Percentiles rank a stretch among this genome's conserved stretches.
phyloP scores from a whole-genome alignment of 2,797 vertebrate species.

The Poecilia picta region DNA sequence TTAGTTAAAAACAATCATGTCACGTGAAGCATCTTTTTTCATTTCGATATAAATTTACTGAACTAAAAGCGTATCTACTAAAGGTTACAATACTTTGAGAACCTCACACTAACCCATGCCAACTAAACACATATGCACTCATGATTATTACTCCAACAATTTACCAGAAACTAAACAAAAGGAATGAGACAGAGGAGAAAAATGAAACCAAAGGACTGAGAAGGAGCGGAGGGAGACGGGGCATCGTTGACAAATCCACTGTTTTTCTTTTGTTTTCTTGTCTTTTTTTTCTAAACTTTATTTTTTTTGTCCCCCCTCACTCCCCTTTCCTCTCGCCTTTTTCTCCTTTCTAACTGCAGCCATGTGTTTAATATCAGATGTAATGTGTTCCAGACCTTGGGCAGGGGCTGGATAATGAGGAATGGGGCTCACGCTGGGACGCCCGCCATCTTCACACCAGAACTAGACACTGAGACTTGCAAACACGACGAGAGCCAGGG shows the following conservation, averaged over 20 bases:
- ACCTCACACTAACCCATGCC: constrained; percentile 14
- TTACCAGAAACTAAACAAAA: constrained; percentile 27
- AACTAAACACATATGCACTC: constrained; percentile 21
- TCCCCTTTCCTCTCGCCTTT: constrained; percentile 66
- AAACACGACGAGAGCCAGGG: constrained; percentile 33
- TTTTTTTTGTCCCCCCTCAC: constrained; percentile 19
- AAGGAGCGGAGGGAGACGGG: constrained; percentile 41
- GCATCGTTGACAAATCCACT: constrained; percentile 72
- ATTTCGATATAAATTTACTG: background rate
- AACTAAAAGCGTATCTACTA: background rate
- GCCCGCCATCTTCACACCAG: constrained; percentile 67
- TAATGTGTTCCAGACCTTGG: constrained; percentile 84
- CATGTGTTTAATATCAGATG: constrained; percentile 88
- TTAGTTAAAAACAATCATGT: background rate
- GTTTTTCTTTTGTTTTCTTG: constrained; percentile 66
- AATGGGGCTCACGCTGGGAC: constrained; percentile 69
- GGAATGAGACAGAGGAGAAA: constrained; percentile 40
- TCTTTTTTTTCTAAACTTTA: constrained; percentile 36
- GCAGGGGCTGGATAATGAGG: constrained; percentile 66
- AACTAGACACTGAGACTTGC: constrained; percentile 68
- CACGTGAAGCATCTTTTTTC: background rate
- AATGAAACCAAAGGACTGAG: constrained; percentile 27
- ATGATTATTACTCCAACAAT: constrained; percentile 15
- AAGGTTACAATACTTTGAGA: background rate
- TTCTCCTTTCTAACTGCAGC: constrained; percentile 80